Base-by-base conservation (phyloP, 1,140 invertebrate genomes). In the Cydia fagiglandana region DNA sequence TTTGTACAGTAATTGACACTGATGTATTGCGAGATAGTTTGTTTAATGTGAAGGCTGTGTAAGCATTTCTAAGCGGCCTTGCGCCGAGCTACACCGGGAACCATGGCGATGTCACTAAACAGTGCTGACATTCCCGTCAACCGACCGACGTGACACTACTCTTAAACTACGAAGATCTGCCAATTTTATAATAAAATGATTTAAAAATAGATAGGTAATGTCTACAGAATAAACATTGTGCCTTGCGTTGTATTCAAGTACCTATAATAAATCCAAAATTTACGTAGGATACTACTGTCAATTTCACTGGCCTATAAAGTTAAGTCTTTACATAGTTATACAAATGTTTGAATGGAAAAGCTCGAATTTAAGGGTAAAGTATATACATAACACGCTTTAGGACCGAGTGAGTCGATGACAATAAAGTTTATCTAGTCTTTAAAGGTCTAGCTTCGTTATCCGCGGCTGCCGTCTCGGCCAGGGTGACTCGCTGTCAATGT, bases 351-450 rank as follows among this genome's bases (percentile, higher is more conserved):
- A 85, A 82, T 81, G 85, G 86, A 73, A 80, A 84, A 85, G 81
- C 90, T 92, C 90, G 90, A 91, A 92, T 91, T 90, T 92, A 89
- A 87, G 85, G 80, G 83, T 84, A 75, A 61, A 61, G 2, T 80
- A 82, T 80, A 53, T 17, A 50, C 30, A 38, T 73, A 10, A 50
- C 47, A 53, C 76, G 86, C 84, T 84, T 86, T 76, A 81, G 56
- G 73, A 88, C 83, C 84, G 86, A 90, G 89, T 86, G 85, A 87
- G 84, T 84, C 77, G 78, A 84, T 75, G 90, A 92, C 90, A 92
- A 92, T 92, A 92, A 91, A 82, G 86, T 81, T 80, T 79, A 81
- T 92, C 90, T 92, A 92, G 90, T 92, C 90, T 89, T 77, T 85
- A 84, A 80, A 84, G 84, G 84, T 83, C 83, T 88, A 88, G 82